Base-by-base conservation (phyloP, 2,113 vertebrate species). In the Baryphthengus martii region DNA sequence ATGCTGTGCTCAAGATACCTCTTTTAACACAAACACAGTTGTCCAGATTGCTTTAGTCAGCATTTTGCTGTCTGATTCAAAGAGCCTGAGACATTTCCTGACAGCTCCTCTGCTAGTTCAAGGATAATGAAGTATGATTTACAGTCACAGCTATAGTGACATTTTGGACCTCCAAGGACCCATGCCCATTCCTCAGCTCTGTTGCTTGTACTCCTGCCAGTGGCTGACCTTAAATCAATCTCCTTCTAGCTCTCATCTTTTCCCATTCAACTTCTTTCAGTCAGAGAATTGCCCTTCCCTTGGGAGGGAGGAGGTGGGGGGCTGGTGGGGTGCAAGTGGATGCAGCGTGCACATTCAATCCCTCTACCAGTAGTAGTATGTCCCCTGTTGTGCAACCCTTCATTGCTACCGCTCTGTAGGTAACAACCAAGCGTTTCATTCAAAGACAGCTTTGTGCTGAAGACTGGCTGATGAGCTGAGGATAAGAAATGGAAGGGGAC, bases 261-360 rank as follows among this genome's bases (percentile, higher is more conserved):
- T 71, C 24, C 29, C 45, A 71, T 77, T 66, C 28, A 29, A 1
- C 45, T 37, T 55, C 18, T 66, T 59, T 17, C 50, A 61, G 44
- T 71, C 15, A 52, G 56, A 73, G n/a, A 52, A 52, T 13, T 83
- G 11, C 16, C 67, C 19, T 80, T 93, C 21, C 33, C 47, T 76
- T 58, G 42, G 16, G 49, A 72, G 9, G 26, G 47, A 78, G 33
- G 20, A 68, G 19, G 5, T 26, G 17, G 26, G 29, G 20, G 17
- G 15, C 44, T 70, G 45, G 10, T 74, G 50, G 55, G 42, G 9
- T 50, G 31, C 71, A 79, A 26, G 33, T 73, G 37, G 17, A 45
- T 61, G 13, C 63, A 76, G 56, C 11, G 20, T 29, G 21, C 4
- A 6, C 0, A 0, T 66, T 62, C 33, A 66, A 2, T 29, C 31